Evolutionary conservation across 1,140 invertebrate species (phyloP).

Genomic region (Chrysopa pallens): DNA sequence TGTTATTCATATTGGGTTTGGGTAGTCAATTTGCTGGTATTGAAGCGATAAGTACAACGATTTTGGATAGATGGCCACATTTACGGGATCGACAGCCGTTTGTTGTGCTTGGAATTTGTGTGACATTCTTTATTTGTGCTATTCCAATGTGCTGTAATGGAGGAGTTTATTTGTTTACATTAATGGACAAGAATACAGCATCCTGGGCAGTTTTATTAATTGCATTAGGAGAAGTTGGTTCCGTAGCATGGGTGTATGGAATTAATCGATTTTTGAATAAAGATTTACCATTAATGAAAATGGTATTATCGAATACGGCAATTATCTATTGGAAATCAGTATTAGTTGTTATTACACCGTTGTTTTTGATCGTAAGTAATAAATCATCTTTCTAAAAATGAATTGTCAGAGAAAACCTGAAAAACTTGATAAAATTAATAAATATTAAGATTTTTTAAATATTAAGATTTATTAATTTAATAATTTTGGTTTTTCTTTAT

Average conservation of each 20-base stretch:
- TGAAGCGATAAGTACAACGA: conserved; percentile 57
- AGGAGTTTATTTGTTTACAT: conserved; percentile 54
- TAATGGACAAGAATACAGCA: conserved; percentile 67
- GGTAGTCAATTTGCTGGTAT: conserved; percentile 66
- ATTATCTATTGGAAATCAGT: conserved; percentile 33
- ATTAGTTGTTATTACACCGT: conserved; percentile 33
- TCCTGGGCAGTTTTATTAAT: conserved; percentile 68
- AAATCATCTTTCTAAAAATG: too few species aligned
- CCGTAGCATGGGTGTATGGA: conserved; percentile 57
- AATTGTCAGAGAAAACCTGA: too few species aligned
- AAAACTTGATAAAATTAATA: too few species aligned
- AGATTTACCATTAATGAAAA: conserved; percentile 34
- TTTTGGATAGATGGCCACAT: conserved; percentile 50
- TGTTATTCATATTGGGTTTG: conserved; percentile 60
- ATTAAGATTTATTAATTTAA: too few species aligned
- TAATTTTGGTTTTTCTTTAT: too few species aligned
- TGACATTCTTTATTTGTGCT: conserved; percentile 39
- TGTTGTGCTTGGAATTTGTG: conserved; percentile 39
- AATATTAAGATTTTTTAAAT: too few species aligned
- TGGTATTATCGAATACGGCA: conserved; percentile 27
- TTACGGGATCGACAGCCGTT: conserved; percentile 37
- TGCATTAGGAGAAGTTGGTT: conserved; percentile 46
- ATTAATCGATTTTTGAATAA: conserved; percentile 29
- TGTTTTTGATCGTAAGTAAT: conserved; percentile 31
- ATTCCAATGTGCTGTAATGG: conserved; percentile 50